Conservation (phyloP, 2,113 vertebrate genomes). For the Martes martes region DNA sequence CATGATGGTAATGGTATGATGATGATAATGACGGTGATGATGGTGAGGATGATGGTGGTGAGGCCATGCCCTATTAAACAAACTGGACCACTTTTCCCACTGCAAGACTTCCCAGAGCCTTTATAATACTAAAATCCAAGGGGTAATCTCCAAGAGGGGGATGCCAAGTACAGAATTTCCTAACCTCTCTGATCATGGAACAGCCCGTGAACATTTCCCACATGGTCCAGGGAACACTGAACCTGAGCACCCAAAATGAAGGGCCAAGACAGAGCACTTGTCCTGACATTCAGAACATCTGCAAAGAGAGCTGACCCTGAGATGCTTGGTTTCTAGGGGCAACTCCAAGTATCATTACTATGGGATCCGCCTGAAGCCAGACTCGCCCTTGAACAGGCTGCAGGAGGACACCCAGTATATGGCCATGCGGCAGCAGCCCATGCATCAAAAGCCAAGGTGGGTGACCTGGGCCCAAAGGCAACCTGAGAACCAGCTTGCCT, state of each 20-base stretch:
- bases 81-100: not conserved
- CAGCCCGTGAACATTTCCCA: not conserved
- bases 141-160: not conserved
- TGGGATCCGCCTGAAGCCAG: constrained; percentile 97
- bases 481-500: not conserved
- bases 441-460: constrained; percentile 97
- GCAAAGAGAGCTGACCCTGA: not conserved
- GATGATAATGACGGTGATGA: not conserved
- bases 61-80: not conserved
- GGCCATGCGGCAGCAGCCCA: constrained; percentile 97
- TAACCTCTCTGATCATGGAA: not conserved
- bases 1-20: not conserved
- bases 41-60: not conserved
- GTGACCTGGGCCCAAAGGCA: not conserved
- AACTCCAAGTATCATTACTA: constrained; percentile 99
- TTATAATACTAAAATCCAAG: not conserved
- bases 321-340: constrained; percentile 83
- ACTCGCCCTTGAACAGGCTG: constrained; percentile 94
- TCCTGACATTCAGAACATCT: accelerated
- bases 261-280: accelerated
- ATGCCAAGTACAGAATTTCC: not conserved
- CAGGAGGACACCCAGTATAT: constrained; percentile 98
- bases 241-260: accelerated
- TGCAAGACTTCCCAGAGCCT: not conserved
- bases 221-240: not conserved